Conservation (phyloP, 2,113 vertebrate species). For the Gasterosteus nipponicus region DNA sequence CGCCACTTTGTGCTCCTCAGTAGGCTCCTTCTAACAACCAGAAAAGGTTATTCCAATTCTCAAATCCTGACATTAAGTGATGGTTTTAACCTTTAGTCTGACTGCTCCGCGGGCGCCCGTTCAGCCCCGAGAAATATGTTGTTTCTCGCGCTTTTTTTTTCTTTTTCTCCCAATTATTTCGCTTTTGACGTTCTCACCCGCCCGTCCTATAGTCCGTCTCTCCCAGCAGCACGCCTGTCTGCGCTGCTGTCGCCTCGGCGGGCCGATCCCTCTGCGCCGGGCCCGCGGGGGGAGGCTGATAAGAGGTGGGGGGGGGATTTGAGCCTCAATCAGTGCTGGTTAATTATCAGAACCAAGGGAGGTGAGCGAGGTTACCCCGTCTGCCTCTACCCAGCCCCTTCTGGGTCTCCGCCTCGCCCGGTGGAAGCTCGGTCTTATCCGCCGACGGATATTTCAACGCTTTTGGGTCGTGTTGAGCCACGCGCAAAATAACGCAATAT, state of each 20-base stretch:
- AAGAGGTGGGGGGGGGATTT: conserved; percentile 56
- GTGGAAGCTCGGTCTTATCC: conserved; percentile 5
- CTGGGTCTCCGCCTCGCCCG: conserved; percentile 34
- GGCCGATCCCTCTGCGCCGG: conserved; percentile 49
- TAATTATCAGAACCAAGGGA: conserved; percentile 78
- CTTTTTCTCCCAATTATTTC: conserved; percentile 36
- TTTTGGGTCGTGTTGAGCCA: neutral
- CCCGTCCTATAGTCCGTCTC: conserved; percentile 24
- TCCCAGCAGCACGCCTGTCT: conserved; percentile 30
- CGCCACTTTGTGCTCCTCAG: conserved; percentile 8
- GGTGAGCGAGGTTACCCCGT: conserved; percentile 60
- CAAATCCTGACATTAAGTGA: conserved; percentile 53
- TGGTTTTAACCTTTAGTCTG: conserved; percentile 61
- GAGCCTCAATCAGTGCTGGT: conserved; percentile 75
- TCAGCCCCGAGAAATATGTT: conserved; percentile 35
- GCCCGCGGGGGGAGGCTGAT: conserved; percentile 66
- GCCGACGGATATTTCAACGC: neutral
- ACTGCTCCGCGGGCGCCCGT: conserved; percentile 21
- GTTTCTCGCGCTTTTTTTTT: conserved; percentile 26
- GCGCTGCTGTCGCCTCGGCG: conserved; percentile 43
- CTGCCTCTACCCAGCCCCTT: conserved; percentile 42
- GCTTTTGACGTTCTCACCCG: conserved; percentile 6
- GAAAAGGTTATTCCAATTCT: conserved; percentile 62
- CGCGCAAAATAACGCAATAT: neutral
- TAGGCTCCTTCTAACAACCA: conserved; percentile 2